Evolutionary conservation across 92 coral and sea anemone species (phyloP), one percentile per base, ranked within the genome.

Genomic region (Phenganax subtilis): DNA sequence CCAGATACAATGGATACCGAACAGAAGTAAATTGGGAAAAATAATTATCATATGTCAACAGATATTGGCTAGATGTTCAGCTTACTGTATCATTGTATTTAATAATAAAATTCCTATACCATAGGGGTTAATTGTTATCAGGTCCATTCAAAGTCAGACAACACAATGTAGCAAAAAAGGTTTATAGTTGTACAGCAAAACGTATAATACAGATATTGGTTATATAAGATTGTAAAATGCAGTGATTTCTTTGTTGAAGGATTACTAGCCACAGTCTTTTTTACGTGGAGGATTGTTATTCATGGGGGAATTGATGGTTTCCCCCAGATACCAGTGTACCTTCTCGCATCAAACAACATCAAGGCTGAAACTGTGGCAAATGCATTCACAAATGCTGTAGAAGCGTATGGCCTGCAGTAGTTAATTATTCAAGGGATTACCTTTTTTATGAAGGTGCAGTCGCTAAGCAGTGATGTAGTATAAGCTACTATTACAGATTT

Each of bases 241-340:
- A 25, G 16, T 71, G 52, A 71, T 71, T 29, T 55, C 76, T 29
- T 14, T 14, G n/a, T 59, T 14, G 25, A 14, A 14, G 7, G 7
- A 25, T 59, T 59, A 64, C 66, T 27, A 59, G 7, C 7, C 25
- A 59, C 16, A 59, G 31, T 65, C 0, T 0, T 15, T n/a, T 30
- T 27, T 55, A 85, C 82, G 59, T 85, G 81, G 85, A 69, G 88
- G 82, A 85, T 85, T 70, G 88, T 81, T 61, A 55, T 85, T 27
- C 88, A 85, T 65, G 85, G 76, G 10, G 88, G 85, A 57, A 73
- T 81, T 9, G 88, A 81, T 81, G 81, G 88, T 4, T 85, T 58
- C 76, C 80, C 88, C 68, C 62, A 81, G 55, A 73, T 85, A 59
- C 88, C 85, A 20, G 88, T 81, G 12, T 80, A 72, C 30, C 85